Conservation (phyloP, 2,888 invertebrate species). For the Smittia sp. region DNA sequence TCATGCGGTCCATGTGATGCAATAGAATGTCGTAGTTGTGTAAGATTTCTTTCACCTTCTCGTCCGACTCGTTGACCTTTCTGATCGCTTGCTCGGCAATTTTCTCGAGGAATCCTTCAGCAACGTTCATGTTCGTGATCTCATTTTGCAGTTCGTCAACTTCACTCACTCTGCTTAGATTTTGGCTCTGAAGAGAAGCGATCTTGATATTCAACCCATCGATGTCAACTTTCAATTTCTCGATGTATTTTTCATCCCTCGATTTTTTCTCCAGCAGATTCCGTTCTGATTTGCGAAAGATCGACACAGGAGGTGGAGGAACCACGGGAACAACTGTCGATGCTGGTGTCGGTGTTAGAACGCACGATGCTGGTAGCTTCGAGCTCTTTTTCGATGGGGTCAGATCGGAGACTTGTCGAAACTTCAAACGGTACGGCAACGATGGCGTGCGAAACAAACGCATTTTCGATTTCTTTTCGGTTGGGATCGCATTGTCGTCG, state of each 20-base stretch:
- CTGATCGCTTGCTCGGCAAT: conserved; percentile 28
- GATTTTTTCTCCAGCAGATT: conserved; percentile 33
- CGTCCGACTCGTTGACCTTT: conserved; percentile 26
- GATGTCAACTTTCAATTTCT: conserved; percentile 29
- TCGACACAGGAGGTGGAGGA: neutral
- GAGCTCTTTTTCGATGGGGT: conserved; percentile 35
- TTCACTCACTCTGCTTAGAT: neutral
- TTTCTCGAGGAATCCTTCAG: conserved; percentile 31
- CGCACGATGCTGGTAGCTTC: neutral
- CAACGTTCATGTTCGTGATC: conserved; percentile 15
- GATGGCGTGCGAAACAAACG: conserved; percentile 45
- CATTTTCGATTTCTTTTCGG: conserved; percentile 41
- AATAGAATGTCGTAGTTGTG: conserved; percentile 26
- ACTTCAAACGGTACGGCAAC: conserved; percentile 38
- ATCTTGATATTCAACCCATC: conserved; percentile 9
- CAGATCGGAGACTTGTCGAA: conserved; percentile 31
- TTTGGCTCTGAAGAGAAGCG: neutral
- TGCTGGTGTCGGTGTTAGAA: conserved; percentile 3
- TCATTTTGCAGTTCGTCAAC: conserved; percentile 24
- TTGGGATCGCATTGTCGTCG: conserved; percentile 26
- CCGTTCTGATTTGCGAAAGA: conserved; percentile 30
- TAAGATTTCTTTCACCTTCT: conserved; percentile 34
- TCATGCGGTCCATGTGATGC: conserved; percentile 35
- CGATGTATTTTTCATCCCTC: conserved; percentile 38
- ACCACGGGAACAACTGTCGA: neutral